Evolutionary conservation across 2,797 vertebrate genomes (phyloP).

Genomic region (Steatocranus sp.): DNA sequence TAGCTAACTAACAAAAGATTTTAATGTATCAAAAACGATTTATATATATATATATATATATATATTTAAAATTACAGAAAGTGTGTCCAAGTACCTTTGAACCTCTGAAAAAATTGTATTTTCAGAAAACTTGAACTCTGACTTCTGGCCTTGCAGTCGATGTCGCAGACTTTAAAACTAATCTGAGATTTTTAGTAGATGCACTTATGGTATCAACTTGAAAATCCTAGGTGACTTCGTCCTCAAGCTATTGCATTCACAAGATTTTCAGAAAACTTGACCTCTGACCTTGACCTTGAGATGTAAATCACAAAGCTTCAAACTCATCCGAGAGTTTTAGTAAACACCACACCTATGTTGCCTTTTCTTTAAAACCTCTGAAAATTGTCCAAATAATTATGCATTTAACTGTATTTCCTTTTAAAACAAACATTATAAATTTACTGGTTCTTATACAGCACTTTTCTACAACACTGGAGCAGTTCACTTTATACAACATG

Average conservation of each 20-base stretch:
- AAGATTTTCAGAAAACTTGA: background rate
- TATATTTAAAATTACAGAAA: background rate
- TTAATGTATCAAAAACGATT: background rate
- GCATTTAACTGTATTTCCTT: background rate
- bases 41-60: background rate
- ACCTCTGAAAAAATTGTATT: background rate
- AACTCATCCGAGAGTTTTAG: background rate
- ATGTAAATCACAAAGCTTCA: background rate
- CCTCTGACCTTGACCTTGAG: background rate
- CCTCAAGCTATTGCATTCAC: background rate
- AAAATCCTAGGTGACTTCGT: rapidly evolving
- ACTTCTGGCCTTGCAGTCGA: background rate
- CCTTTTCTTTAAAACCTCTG: background rate
- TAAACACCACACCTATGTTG: background rate
- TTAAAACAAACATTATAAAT: background rate
- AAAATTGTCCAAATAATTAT: background rate
- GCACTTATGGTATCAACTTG: background rate
- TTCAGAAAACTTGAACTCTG: background rate
- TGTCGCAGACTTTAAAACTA: background rate
- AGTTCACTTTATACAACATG: background rate
- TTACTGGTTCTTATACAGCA: background rate
- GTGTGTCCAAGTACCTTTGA: background rate
- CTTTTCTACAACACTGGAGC: background rate
- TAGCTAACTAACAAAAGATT: background rate
- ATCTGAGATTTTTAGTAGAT: background rate